Evolutionary conservation across 2,113 vertebrate species (phyloP), one percentile per base, ranked within the genome.

Genomic region (Laticauda laticaudata): DNA sequence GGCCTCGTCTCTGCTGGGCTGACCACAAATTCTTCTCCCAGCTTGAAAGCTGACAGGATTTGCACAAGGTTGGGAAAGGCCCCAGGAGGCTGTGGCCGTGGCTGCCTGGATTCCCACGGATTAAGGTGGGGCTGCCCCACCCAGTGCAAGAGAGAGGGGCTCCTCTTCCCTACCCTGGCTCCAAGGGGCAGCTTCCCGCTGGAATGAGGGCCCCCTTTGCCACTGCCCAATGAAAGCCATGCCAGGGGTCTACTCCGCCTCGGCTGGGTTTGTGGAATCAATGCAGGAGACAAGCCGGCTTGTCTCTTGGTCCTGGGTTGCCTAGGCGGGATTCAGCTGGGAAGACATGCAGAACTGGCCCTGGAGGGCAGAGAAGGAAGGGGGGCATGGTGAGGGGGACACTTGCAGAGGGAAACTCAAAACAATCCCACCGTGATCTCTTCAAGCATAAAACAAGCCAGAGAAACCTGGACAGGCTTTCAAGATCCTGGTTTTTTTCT

Each of bases 1-100:
- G 93, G 61, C 15, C 48, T n/a, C 88, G 6, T 56, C 54, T 48
- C 57, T 85, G 87, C 92, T 86, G 88, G 54, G 88, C 87, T 24
- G 48, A 90, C 56, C 34, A n/a, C 29, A 29, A 24, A 5, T 15
- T 1, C 5, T 86, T 90, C 86, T 6, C 51, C 59, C 51, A 3
- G 23, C 43, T 21, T 20, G 59, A 21, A 3, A 88, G 48, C 54
- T 23, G 5, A 3, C 18, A 24, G 75, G 34, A 26, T 57, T 57
- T n/a, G 48, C 11, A 59, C 53, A 39, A 24, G 29, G 3, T 24
- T 92, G 81, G 92, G 54, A 85, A 92, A 45, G 51, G 5, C n/a
- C n/a, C 29, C 12, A 7, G 2, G 34, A 4, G 9, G 1, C 53
- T 34, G 8, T 26, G 51, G 9, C 75, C 15, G 3, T 21, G 5